Conservation (phyloP, 2,797 vertebrate species). For the Crenuchus spilurus region DNA sequence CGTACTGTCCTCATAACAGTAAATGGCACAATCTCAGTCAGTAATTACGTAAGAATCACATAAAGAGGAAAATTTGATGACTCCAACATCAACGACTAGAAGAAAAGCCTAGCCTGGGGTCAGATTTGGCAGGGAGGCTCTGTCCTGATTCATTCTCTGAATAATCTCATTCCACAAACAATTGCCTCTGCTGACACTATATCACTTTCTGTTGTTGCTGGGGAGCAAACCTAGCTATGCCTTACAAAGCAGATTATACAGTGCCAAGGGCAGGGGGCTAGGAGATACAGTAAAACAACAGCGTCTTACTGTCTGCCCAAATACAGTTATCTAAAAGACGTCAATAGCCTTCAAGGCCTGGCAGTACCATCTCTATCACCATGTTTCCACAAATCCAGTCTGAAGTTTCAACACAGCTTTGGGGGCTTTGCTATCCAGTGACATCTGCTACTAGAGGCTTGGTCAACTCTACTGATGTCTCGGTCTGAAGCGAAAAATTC, state of each 20-base stretch:
- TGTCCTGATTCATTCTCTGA: background rate
- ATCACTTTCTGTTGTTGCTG: background rate
- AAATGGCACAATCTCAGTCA: background rate
- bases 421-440: background rate
- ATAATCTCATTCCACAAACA: constrained; percentile 10
- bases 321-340: constrained; percentile 1
- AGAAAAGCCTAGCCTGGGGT: background rate
- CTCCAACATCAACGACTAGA: background rate
- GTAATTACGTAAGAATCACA: background rate
- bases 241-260: background rate
- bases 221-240: background rate
- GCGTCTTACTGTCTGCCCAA: background rate
- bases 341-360: background rate
- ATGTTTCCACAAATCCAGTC: background rate
- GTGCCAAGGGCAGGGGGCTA: background rate
- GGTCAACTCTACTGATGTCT: no score
- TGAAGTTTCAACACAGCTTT: background rate
- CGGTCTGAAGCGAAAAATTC: no score
- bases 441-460: background rate
- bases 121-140: background rate
- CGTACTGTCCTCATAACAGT: background rate
- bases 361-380: constrained; percentile 2
- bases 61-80: background rate
- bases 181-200: background rate
- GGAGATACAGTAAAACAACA: background rate